These are phyloP conservation scores for Pyrrhia umbra DNA, from an alignment of 2,888 invertebrate genomes.

Conservation along the genomic window DNA sequence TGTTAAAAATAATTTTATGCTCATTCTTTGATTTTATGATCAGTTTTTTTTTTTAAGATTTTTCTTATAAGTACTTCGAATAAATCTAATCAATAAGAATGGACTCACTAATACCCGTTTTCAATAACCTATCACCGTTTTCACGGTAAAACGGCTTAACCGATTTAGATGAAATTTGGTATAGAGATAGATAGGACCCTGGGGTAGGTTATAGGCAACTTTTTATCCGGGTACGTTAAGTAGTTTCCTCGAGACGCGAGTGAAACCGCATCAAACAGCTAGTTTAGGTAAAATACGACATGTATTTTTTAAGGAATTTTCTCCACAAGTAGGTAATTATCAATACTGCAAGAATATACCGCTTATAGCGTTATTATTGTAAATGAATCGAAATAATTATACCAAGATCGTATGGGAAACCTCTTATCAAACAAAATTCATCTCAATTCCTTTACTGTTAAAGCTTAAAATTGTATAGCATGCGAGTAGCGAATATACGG, in stretches of 20 bases:
- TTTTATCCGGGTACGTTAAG: too few relatives aligned
- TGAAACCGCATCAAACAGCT: neutral
- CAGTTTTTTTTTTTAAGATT: too few relatives aligned
- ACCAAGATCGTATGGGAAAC: slow-evolving; percentile 39
- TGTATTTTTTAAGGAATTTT: slow-evolving; percentile 21
- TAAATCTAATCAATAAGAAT: too few relatives aligned
- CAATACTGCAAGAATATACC: slow-evolving; percentile 27
- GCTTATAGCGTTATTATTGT: slow-evolving; percentile 38
- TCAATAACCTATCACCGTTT: too few relatives aligned
- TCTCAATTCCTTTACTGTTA: neutral
- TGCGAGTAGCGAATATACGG: slow-evolving; percentile 2
- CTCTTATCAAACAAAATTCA: slow-evolving; percentile 6
- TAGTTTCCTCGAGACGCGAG: neutral
- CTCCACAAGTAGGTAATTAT: slow-evolving; percentile 43
- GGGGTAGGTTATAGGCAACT: too few relatives aligned
- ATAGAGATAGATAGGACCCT: too few relatives aligned
- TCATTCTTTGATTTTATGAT: too few relatives aligned
- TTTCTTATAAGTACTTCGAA: too few relatives aligned
- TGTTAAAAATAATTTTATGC: too few relatives aligned
- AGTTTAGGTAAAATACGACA: neutral
- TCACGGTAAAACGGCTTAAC: too few relatives aligned
- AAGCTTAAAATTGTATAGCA: slow-evolving; percentile 8
- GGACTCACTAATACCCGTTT: too few relatives aligned
- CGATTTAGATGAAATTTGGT: too few relatives aligned
- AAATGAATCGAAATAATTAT: slow-evolving; percentile 42